Percentiles rank a stretch among this genome's conserved stretches.
Evolutionary conservation across 2,113 vertebrate species (phyloP).

Genomic region (Dicaeum eximium): DNA sequence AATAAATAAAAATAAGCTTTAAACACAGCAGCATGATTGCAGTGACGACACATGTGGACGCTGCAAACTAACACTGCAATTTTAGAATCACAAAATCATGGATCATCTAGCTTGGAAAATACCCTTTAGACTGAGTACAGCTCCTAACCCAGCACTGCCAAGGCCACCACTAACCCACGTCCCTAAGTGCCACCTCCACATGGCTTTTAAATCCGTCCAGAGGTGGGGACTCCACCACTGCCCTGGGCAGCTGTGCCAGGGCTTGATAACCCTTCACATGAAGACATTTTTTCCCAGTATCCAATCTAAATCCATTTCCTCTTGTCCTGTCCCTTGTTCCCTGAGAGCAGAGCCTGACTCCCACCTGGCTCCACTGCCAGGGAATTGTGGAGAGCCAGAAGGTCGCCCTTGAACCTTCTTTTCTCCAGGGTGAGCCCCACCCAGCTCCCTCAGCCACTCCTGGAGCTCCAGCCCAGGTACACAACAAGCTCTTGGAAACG

Average conservation of each 20-base stretch:
- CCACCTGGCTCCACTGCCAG: neutral
- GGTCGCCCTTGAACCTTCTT: no score
- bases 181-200: neutral
- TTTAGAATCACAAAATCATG: neutral
- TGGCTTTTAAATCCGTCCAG: neutral
- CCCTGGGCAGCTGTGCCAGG: neutral
- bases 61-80: neutral
- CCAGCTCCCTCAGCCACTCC: no score
- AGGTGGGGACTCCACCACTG: neutral
- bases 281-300: neutral
- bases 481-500: neutral
- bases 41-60: accelerated
- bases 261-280: neutral
- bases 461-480: no score
- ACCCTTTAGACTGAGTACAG: neutral
- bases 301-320: neutral
- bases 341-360: neutral
- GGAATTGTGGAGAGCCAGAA: no score
- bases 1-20: neutral
- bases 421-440: no score
- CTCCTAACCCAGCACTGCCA: neutral
- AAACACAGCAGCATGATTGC: neutral
- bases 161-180: neutral
- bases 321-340: neutral
- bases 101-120: neutral